phyloP scores from a whole-genome alignment of 2,888 invertebrate species.

The Rotaria sp. region DNA sequence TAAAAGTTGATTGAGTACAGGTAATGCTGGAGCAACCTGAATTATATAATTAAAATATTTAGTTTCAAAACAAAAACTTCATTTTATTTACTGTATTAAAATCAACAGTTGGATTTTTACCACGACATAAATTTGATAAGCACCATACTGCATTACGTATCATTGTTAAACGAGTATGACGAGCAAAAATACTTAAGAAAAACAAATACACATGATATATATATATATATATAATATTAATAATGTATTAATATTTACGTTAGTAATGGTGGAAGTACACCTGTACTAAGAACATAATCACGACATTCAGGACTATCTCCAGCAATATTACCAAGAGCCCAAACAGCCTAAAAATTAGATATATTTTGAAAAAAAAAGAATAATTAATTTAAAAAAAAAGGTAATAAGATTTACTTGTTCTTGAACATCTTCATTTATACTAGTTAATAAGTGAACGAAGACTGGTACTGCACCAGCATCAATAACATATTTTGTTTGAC shows the following conservation, averaged over 20 bases:
- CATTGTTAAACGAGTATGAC: conserved; percentile 60
- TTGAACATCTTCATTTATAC: conserved; percentile 79
- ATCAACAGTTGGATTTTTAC: conserved; percentile 89
- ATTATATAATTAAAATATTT: conserved; percentile 3
- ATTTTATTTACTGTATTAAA: conserved; percentile 66
- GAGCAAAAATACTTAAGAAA: conserved; percentile 2
- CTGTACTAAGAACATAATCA: conserved; percentile 65
- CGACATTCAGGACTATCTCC: conserved; percentile 87
- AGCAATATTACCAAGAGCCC: conserved; percentile 91
- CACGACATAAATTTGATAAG: conserved; percentile 88
- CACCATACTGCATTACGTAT: conserved; percentile 96
- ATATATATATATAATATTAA: neutral
- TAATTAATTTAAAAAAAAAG: neutral
- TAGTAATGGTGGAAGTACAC: conserved; percentile 31
- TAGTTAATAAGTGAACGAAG: conserved; percentile 73
- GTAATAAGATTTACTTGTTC: conserved; percentile 63
- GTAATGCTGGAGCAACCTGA: conserved; percentile 60
- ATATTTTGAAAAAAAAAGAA: neutral
- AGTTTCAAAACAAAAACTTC: neutral
- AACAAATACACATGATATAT: neutral
- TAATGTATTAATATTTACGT: neutral
- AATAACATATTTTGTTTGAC: conserved; percentile 86
- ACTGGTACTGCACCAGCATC: conserved; percentile 86
- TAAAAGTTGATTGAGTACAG: conserved; percentile 75
- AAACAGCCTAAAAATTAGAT: conserved; percentile 62